Evolutionary conservation across 2,888 invertebrate genomes (phyloP).

Genomic region (Melanostoma scalare): DNA sequence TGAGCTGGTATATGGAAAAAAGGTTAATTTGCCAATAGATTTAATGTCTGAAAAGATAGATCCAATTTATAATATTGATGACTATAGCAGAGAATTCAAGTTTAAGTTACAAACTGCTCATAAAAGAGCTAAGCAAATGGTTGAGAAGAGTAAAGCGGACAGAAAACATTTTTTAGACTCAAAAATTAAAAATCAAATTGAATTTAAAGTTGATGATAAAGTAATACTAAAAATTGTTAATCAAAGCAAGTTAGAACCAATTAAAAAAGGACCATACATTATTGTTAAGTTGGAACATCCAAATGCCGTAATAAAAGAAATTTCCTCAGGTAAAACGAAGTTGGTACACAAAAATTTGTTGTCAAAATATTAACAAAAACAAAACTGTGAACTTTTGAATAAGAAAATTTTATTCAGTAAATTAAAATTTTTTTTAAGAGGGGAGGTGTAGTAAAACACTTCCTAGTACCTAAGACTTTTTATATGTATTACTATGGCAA

Average conservation of each 20-base stretch:
- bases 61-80: conserved; percentile 26
- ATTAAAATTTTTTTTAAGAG: too few species aligned
- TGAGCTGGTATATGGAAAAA: conserved; percentile 17
- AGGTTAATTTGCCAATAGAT: conserved; percentile 1
- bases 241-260: conserved; percentile 6
- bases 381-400: too few species aligned
- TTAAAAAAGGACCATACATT: not conserved
- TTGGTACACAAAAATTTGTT: too few species aligned
- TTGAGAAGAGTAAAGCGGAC: conserved; percentile 11
- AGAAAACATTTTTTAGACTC: conserved; percentile 8
- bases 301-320: too few species aligned
- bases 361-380: too few species aligned
- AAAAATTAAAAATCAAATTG: conserved; percentile 3
- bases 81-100: conserved; percentile 21
- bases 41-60: conserved; percentile 6
- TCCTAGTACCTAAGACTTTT: too few species aligned
- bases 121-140: conserved; percentile 6
- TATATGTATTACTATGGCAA: too few species aligned
- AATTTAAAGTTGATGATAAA: conserved; percentile 7
- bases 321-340: too few species aligned
- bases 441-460: too few species aligned
- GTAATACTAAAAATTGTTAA: conserved; percentile 9
- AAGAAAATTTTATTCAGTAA: too few species aligned
- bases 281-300: too few species aligned
- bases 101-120: conserved; percentile 31